These are phyloP conservation scores for Anguilla obscura DNA, from an alignment of 2,797 vertebrate genomes.

Conservation along the genomic window DNA sequence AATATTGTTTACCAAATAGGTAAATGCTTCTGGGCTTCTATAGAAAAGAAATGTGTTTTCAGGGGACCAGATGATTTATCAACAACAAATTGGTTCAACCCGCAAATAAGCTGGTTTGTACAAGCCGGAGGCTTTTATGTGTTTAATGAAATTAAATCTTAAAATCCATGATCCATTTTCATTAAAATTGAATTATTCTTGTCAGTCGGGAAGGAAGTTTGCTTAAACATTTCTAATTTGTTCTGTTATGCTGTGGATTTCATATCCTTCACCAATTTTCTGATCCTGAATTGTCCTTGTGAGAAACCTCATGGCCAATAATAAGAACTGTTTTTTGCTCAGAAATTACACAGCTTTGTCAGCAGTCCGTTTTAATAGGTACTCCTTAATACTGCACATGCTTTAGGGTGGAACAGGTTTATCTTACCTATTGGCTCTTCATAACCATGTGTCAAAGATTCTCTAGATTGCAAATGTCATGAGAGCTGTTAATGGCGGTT, in stretches of 20 bases:
- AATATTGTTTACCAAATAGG: background rate
- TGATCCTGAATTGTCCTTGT: background rate
- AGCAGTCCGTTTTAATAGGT: background rate
- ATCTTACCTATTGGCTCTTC: background rate
- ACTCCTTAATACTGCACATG: background rate
- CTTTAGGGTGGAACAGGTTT: background rate
- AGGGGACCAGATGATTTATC: background rate
- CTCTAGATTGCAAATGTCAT: background rate
- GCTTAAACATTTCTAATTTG: background rate
- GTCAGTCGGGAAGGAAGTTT: background rate
- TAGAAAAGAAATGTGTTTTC: background rate
- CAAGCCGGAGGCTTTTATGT: background rate
- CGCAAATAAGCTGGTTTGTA: background rate
- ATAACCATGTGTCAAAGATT: background rate
- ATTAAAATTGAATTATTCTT: background rate
- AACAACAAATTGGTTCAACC: background rate
- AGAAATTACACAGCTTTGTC: background rate
- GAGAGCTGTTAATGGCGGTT: background rate
- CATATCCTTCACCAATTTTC: background rate
- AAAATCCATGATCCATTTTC: conserved; percentile 16
- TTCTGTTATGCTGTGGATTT: conserved; percentile 2
- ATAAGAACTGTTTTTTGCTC: background rate
- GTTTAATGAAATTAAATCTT: background rate
- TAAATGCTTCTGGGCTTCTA: background rate
- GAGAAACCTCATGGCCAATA: background rate